Percentiles rank a stretch among this genome's conserved stretches.
Conservation (phyloP, 1,140 invertebrate genomes). For the Cydia fagiglandana region DNA sequence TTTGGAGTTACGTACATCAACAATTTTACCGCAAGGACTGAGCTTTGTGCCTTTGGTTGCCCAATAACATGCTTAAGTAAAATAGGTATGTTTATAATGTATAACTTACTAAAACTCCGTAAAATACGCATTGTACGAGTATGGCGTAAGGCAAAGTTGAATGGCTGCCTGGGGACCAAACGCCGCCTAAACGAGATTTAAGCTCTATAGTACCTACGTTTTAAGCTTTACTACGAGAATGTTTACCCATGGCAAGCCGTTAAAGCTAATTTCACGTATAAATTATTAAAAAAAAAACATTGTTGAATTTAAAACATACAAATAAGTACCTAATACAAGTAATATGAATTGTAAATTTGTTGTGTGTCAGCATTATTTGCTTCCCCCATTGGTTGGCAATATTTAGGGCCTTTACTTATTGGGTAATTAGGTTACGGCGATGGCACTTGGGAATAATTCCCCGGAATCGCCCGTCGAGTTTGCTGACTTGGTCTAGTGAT, state of each 20-base stretch:
- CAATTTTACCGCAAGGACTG: too few relatives aligned
- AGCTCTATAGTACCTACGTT: too few relatives aligned
- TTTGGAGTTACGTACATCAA: too few relatives aligned
- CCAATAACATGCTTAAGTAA: neutral
- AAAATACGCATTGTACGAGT: neutral
- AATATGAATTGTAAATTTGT: neutral
- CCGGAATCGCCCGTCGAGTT: conserved; percentile 59
- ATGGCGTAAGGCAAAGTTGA: conserved; percentile 29
- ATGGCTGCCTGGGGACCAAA: conserved; percentile 21
- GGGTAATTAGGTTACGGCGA: conserved; percentile 66
- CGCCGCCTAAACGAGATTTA: conserved; percentile 26
- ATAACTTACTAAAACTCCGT: too few relatives aligned
- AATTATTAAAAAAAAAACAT: too few relatives aligned
- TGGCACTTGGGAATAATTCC: conserved; percentile 65
- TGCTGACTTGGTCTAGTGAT: conserved; percentile 40
- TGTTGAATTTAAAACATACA: too few relatives aligned
- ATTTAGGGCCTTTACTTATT: conserved; percentile 66
- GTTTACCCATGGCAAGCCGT: too few relatives aligned
- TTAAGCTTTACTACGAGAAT: neutral
- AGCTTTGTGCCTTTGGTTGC: neutral
- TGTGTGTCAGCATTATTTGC: neutral
- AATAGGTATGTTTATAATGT: conserved; percentile 9
- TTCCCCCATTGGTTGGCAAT: conserved; percentile 32
- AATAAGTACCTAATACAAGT: too few relatives aligned
- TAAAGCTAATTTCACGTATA: too few relatives aligned